Evolutionary conservation across 2,888 invertebrate species (phyloP), one percentile per base, ranked within the genome.

Genomic region (Lasioglossum malachurum): DNA sequence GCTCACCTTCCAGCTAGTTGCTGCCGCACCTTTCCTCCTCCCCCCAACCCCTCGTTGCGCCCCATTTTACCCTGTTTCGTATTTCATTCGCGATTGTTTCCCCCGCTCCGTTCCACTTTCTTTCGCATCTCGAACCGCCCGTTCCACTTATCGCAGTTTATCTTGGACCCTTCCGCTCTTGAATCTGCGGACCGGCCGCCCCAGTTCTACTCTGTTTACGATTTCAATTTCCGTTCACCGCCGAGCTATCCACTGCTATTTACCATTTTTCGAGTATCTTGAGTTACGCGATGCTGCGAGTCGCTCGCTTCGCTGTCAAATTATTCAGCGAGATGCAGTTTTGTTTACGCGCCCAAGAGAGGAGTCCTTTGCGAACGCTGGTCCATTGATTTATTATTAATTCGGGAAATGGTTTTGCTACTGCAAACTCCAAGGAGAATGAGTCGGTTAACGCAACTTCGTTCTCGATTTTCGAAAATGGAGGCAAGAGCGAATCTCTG

Each of bases 41-140:
- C n/a, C 8, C 8, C 35, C 1, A 19, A 38, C 38, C 10, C 49
- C 60, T 64, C 46, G 49, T 38, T 72, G 31, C 38, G 12, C 64
- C 49, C 81, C 73, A 76, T 83, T 80, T 80, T 76, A 14, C 72
- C 71, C 41, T 31, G n/a, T 80, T n/a, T 38, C 31, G 64, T 76
- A 79, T 85, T 84, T 85, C 80, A 80, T 80, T 80, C 27, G 72
- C 80, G 44, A 78, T 73, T 78, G 46, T 83, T 84, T 64, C 53
- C 77, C 12, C 31, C 8, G 16, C 4, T 73, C n/a, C 72, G 71
- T 67, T 74, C 31, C 38, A 44, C 16, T 41, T 23, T 31, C 35
- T 46, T 77, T n/a, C 35, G 10, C 41, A 71, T 19, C 41, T 16
- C 27, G 41, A 57, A 12, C 16, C 19, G 57, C 44, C 12, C 41